Base-by-base conservation (phyloP, 1,140 invertebrate genomes). In the Rhagoletis pomonella region DNA sequence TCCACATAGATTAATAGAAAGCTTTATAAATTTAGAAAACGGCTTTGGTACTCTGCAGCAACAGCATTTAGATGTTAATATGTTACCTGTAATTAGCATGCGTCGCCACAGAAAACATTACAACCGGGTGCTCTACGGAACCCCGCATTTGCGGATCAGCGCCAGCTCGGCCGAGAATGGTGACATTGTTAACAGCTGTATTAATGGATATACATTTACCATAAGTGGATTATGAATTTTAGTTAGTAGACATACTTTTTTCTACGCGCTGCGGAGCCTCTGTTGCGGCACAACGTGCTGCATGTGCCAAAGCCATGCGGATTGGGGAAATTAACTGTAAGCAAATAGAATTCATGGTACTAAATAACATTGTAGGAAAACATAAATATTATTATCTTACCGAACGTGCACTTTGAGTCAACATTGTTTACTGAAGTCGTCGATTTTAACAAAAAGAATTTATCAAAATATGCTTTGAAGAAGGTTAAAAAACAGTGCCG, bases 61-160 rank as follows among this genome's bases (percentile, higher is more conserved):
- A 55, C 50, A 55, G 50, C 50, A 73, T 39, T 5, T 17, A 67
- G 67, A 14, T 86, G 12, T 87, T 73, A 55, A 86, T 90, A 60
- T 29, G 29, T 29, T 29, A 93, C 89, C 96, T 96, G 90, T 97
- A 98, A 93, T 97, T 97, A 12, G 95, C 95, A 90, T 98, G 96
- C 50, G 98, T 99, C 4, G 98, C 98, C 73, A 99, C 89, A 10
- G 97, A 97, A 94, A 99, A 99, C 86, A 97, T 95, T 73, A 98
- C 95, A 42, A 98, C 96, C 12, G 98, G 98, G 93, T 97, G 97
- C 86, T 96, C 94, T 89, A 96, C 94, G 10, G 94, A 95, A 0
- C 98, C 98, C 88, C 97, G 95, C 90, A 96, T 95, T 91, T 98
- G 97, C 42, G 98, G 97, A 93, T 98, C 96, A 44, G 94, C 95